Evolutionary conservation across 2,797 vertebrate species (phyloP), one percentile per base, ranked within the genome.

Genomic region (Toxotes lorentzi): DNA sequence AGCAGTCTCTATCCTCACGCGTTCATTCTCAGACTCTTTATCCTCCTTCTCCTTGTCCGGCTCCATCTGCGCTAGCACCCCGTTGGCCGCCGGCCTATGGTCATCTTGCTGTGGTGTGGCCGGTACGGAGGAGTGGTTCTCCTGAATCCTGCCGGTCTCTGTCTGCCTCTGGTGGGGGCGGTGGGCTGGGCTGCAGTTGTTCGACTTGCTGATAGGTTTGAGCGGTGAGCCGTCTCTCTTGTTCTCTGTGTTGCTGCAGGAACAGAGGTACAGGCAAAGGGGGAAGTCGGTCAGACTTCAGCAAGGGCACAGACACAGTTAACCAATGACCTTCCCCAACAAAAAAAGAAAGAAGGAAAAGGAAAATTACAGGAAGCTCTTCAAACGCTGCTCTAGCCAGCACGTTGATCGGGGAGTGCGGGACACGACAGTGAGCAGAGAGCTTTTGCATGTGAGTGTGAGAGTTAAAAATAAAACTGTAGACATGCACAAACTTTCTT

Each of bases 391-490:
- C 69, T 74, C 8, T 12, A 41, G 65, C 35, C 1, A 34, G 51
- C 51, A 1, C 0, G 45, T 27, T 45, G 72, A 45, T 63, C 48
- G 7, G 87, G 7, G 74, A 70, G 76, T 35, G 81, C 24, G 64
- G 40, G 60, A 47, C 51, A 14, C 4, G 1, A 40, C n/a, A 6
- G 59, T 23, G 59, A 77, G 78, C 79, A 38, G 63, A 81, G 68
- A 63, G 70, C 54, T 73, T 70, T 58, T 34, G 58, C 83, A 82
- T 4, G 23, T 45, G 70, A 74, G 85, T 59, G 83, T 53, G 54
- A 86, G 87, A 78, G 90, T 91, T 93, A 94, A 93, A 95, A 94
- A 95, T 94, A 94, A 93, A 93, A 71, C 84, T 56, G 76, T 64
- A 35, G 88, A 78, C 76, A 84, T 82, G 85, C 74, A 85, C 71